Evolutionary conservation across 2,113 vertebrate genomes (phyloP), one percentile per base, ranked within the genome.

Genomic region (Promerops cafer): DNA sequence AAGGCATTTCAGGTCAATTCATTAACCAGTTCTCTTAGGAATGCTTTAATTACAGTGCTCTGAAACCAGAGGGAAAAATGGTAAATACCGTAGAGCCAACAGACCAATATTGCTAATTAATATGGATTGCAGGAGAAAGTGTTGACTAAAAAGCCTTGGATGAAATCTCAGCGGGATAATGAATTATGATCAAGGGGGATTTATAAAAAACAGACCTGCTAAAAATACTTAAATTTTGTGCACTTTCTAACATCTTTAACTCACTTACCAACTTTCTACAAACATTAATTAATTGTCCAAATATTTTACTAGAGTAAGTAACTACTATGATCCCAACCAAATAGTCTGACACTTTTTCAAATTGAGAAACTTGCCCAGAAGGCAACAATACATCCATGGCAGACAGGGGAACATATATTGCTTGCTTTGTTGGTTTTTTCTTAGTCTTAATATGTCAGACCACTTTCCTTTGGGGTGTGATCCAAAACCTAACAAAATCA

Each of bases 1-100:
- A 96, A 89, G 94, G 53, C 90, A 95, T 96, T 96, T 95, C 94
- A 94, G 95, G 95, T 96, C 96, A 96, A 95, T 97, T 96, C 88
- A 94, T 97, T 97, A 97, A 96, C 88, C 77, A 79, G 82, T 91
- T 93, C 95, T 97, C 93, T 95, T 92, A 96, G 95, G 95, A 96
- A 91, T 96, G 90, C 81, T 93, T 94, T 97, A 95, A 97, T 96
- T 97, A 93, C 81, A 88, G 68, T 56, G 45, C 74, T 97, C 71
- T 93, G 91, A 96, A 95, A 94, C 91, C 70, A 89, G 63, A 91
- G 79, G 88, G 86, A 16, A 76, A 89, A 92, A 75, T 92, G 78
- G 90, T 96, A 96, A 97, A 97, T 95, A 94, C 66, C 17, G 16
- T 85, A 91, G 86, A 95, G 93, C 75, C 71, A 91, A 90, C 83